A percentile compares a stretch with the other conserved stretches of the same genome.
These are phyloP conservation scores for Brenthis daphne DNA, from an alignment of 2,888 invertebrate species.

Conservation along the genomic window DNA sequence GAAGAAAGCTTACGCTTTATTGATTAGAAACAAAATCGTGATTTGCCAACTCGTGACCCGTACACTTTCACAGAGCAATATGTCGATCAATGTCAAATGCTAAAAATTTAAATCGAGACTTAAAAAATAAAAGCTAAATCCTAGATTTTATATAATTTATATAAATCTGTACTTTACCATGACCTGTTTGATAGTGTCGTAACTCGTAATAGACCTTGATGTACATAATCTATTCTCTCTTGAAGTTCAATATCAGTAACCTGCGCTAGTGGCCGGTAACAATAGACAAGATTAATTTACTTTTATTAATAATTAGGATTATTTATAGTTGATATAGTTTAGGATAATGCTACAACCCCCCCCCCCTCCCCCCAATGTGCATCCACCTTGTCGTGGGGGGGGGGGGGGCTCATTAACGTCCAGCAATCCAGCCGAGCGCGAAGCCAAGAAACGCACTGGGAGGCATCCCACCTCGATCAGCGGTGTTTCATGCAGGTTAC, in stretches of 20 bases:
- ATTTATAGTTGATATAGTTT: too few relatives aligned
- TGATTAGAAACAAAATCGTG: slow-evolving; percentile 38
- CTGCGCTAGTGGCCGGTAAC: slow-evolving; percentile 29
- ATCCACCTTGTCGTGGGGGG: too few relatives aligned
- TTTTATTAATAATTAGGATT: not conserved
- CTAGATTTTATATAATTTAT: slow-evolving; percentile 51
- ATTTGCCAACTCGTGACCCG: slow-evolving; percentile 28
- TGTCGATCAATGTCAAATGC: slow-evolving; percentile 38
- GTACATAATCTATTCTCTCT: slow-evolving; percentile 43
- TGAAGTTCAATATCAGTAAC: slow-evolving; percentile 63
- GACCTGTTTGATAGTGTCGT: slow-evolving; percentile 58
- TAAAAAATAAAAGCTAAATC: slow-evolving; percentile 28
- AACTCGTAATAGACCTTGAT: slow-evolving; percentile 61
- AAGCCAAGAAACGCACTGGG: too few relatives aligned
- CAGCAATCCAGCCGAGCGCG: too few relatives aligned
- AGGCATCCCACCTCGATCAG: too few relatives aligned
- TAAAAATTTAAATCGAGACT: slow-evolving; percentile 4
- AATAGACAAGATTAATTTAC: slow-evolving; percentile 11
- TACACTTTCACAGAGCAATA: slow-evolving; percentile 30
- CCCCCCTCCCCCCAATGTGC: too few relatives aligned
- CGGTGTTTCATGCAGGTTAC: too few relatives aligned
- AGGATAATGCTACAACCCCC: too few relatives aligned
- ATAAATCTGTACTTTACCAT: slow-evolving; percentile 52
- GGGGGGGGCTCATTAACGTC: too few relatives aligned
- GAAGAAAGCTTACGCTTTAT: slow-evolving; percentile 18